A percentile compares a stretch with the other conserved stretches of the same genome.
Evolutionary conservation across 2,113 vertebrate genomes (phyloP).

Genomic region (Zapornia atra): DNA sequence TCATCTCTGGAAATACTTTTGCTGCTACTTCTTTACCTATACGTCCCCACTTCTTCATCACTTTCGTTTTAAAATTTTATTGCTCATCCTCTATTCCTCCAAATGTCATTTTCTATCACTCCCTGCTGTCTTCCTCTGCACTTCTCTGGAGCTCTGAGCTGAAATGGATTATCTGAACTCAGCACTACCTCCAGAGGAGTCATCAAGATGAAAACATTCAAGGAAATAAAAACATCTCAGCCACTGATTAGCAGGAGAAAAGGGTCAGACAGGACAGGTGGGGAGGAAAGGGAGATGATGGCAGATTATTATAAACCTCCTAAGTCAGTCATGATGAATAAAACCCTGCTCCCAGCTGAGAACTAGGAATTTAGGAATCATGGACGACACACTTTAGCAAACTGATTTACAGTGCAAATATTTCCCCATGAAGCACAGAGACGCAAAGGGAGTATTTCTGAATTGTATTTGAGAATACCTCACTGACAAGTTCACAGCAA

Average conservation of each 20-base stretch:
- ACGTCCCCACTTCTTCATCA: background rate
- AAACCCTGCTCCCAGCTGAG: background rate
- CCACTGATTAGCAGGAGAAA: background rate
- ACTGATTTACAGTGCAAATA: background rate
- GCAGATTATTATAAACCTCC: slow-evolving; percentile 9
- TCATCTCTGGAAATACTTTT: slow-evolving; percentile 12
- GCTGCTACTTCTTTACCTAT: background rate
- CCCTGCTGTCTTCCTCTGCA: slow-evolving; percentile 8
- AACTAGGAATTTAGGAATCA: background rate
- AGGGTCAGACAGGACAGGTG: background rate
- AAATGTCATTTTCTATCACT: slow-evolving; percentile 17
- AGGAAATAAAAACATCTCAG: slow-evolving; percentile 37
- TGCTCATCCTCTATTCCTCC: background rate
- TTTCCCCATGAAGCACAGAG: background rate
- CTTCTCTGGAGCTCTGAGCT: slow-evolving; percentile 5
- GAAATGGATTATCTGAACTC: slow-evolving; percentile 43
- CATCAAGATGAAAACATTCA: slow-evolving; percentile 14
- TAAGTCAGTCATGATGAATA: background rate
- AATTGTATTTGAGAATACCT: background rate
- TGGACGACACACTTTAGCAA: background rate
- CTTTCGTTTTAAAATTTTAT: slow-evolving; percentile 40
- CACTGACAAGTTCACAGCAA: background rate
- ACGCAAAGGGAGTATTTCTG: background rate
- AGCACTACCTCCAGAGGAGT: slow-evolving; percentile 6
- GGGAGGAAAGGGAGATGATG: background rate